phyloP scores from a whole-genome alignment of 2,797 vertebrate genomes.

The Rhinella marina region DNA sequence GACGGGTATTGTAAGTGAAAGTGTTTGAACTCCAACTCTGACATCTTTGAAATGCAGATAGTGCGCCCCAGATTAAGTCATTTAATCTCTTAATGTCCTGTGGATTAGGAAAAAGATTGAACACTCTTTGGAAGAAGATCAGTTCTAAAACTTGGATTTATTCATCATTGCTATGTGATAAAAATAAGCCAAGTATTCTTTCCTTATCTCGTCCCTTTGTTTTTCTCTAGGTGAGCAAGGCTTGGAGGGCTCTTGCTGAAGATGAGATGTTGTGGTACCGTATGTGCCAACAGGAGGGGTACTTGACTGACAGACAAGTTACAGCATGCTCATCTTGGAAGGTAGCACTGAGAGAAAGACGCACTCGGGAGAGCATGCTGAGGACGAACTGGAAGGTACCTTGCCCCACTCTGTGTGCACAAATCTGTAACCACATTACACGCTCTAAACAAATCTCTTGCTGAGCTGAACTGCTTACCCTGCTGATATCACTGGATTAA shows the following conservation, averaged over 20 bases:
- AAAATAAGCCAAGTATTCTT: slow-evolving; percentile 15
- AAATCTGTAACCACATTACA: slow-evolving; percentile 28
- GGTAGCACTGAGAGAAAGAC: slow-evolving; percentile 83
- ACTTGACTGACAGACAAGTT: slow-evolving; percentile 77
- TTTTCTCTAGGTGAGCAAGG: slow-evolving; percentile 87
- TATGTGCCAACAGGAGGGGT: slow-evolving; percentile 85
- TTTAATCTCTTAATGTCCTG: slow-evolving; percentile 22
- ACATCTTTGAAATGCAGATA: slow-evolving; percentile 33
- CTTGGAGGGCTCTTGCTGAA: slow-evolving; percentile 90
- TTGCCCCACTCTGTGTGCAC: slow-evolving; percentile 14
- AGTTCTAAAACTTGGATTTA: slow-evolving; percentile 8
- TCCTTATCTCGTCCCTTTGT: neutral
- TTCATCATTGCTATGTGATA: slow-evolving; percentile 29
- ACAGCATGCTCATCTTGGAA: slow-evolving; percentile 92
- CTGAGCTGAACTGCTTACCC: slow-evolving; percentile 17
- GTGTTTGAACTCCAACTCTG: slow-evolving; percentile 14
- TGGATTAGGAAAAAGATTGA: slow-evolving; percentile 31
- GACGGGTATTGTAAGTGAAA: neutral
- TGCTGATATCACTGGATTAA: slow-evolving; percentile 29
- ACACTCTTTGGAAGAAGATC: slow-evolving; percentile 25
- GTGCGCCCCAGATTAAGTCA: neutral
- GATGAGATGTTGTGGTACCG: slow-evolving; percentile 90
- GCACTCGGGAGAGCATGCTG: slow-evolving; percentile 79
- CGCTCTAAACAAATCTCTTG: slow-evolving; percentile 36
- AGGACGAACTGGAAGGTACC: slow-evolving; percentile 95